phyloP scores from a whole-genome alignment of 2,113 vertebrate species.

The Apteryx mantelli region DNA sequence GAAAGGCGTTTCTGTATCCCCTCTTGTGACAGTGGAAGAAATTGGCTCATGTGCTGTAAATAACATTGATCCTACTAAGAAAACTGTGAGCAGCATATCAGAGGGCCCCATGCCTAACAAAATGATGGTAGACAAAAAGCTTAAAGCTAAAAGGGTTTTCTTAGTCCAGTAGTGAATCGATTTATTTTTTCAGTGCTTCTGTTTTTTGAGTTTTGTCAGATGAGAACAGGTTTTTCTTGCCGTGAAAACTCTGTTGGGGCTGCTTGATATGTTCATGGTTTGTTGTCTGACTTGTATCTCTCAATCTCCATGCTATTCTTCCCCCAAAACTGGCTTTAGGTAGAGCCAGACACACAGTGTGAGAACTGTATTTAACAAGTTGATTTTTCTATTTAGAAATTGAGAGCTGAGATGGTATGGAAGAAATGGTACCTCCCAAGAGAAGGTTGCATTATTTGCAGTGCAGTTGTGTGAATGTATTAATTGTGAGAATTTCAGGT shows the following conservation, averaged over 20 bases:
- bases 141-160: slow-evolving; percentile 12
- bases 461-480: not conserved
- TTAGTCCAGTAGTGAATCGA: not conserved
- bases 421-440: not conserved
- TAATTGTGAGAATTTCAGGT: not conserved
- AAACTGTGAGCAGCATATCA: not conserved
- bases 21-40: not conserved
- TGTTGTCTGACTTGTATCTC: slow-evolving; percentile 41
- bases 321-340: not conserved
- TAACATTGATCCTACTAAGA: not conserved
- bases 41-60: not conserved
- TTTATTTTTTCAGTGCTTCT: not conserved
- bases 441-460: not conserved
- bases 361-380: not conserved
- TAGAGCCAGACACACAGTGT: not conserved
- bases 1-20: not conserved
- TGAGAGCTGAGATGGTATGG: not conserved
- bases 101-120: not conserved
- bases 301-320: not conserved
- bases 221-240: slow-evolving; percentile 71
- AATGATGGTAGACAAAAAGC: not conserved
- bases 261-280: slow-evolving; percentile 31
- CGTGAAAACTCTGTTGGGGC: slow-evolving; percentile 11
- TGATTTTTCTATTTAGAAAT: not conserved
- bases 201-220: slow-evolving; percentile 15